Evolutionary conservation across 2,888 invertebrate species (phyloP), one percentile per base, ranked within the genome.

Genomic region (Ophion ventricosus): DNA sequence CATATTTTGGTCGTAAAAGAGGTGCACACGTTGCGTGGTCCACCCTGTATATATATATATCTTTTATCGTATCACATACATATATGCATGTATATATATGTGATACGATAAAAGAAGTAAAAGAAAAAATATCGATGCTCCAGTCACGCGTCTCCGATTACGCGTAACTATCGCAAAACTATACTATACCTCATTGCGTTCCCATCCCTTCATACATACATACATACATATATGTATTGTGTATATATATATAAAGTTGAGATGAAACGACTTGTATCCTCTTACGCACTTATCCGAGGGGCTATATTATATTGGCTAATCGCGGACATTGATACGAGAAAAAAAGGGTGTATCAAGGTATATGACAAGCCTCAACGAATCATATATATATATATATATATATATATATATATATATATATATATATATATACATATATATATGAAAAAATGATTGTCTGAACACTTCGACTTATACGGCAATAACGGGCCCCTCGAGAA

Each of bases 121-220:
- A 76, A 64, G 4, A 67, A 67, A 77, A 77, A 49, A 43, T 67
- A 77, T 77, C 26, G 67, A 67, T 76, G 76, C 20, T 14, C 77
- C 57, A 77, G 59, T 43, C 26, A 77, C 67, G 57, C 43, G 35
- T 20, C 57, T 77, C 77, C 43, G 67, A 26, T 77, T 77, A 77
- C 77, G 57, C 66, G 57, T 40, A 76, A 40, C 8, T 67, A 67
- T 29, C 40, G 40, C 29, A n/a, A 20, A 66, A 56, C 40, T 43
- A 14, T 67, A 67, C 29, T 57, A 67, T 14, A 17, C 23, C 67
- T 74, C 56, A 25, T 54, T 76, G 43, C 67, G 25, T 59, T 43
- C 17, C 35, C 23, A 54, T n/a, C 75, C 64, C 29, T 26, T 56
- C 29, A 63, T 49, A 26, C 25, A 49, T 3, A 43, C 43, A 10